Conservation (phyloP, 1,140 invertebrate species). For the Cotesia vestalis region DNA sequence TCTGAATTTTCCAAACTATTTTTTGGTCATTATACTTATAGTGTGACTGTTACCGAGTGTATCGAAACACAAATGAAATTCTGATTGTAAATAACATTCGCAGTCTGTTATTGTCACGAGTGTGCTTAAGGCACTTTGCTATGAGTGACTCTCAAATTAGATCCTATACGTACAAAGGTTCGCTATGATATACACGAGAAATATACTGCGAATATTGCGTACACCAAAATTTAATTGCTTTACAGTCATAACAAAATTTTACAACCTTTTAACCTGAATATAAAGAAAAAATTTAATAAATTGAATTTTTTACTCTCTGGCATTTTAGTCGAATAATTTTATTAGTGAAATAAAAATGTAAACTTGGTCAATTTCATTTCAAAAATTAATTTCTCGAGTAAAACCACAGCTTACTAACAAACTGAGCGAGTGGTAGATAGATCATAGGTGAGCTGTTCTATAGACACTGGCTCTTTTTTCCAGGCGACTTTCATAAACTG, state of each 20-base stretch:
- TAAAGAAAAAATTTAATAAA: constrained; percentile 11
- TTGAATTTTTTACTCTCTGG: not conserved
- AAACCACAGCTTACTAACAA: not conserved
- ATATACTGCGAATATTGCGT: constrained; percentile 9
- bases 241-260: not conserved
- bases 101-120: constrained; percentile 12
- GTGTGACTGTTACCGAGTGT: not conserved
- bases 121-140: constrained; percentile 23
- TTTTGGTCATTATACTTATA: no score
- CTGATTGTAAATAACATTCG: constrained; percentile 21
- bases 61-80: constrained; percentile 17
- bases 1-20: no score
- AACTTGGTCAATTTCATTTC: not conserved
- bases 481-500: constrained; percentile 40
- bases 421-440: not conserved
- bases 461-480: not conserved
- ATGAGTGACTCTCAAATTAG: constrained; percentile 23
- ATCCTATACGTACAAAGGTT: constrained; percentile 19
- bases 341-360: no score
- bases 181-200: not conserved
- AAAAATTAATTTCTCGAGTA: constrained; percentile 3
- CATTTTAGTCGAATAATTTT: not conserved
- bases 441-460: not conserved
- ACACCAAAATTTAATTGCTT: not conserved
- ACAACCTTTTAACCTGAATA: constrained; percentile 7